A percentile compares a stretch with the other conserved stretches of the same genome.
phyloP scores from a whole-genome alignment of 2,888 invertebrate genomes.

The Diarsia brunnea region DNA sequence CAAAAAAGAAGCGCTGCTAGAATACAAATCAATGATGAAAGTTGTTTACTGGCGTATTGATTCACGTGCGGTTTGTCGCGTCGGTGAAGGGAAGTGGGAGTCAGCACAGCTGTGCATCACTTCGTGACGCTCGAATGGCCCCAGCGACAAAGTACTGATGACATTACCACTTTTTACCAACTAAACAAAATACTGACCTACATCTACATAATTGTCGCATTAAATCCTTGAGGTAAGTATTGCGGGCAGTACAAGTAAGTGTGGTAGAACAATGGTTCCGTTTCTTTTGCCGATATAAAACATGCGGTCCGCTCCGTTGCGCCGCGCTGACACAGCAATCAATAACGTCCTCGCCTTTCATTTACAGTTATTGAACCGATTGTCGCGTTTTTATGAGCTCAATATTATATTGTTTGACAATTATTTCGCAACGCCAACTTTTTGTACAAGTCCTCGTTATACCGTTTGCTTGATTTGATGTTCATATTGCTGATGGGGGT shows the following conservation, averaged over 20 bases:
- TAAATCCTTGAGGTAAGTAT: slow-evolving; percentile 54
- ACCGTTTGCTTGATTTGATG: not conserved
- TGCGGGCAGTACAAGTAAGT: slow-evolving; percentile 17
- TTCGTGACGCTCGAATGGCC: slow-evolving; percentile 25
- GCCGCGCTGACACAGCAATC: slow-evolving; percentile 53
- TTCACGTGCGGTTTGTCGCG: slow-evolving; percentile 10
- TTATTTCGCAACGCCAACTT: slow-evolving; percentile 29
- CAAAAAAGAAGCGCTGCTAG: slow-evolving; percentile 17
- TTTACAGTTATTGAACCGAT: slow-evolving; percentile 43
- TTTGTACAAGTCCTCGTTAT: not conserved
- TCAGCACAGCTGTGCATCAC: not conserved
- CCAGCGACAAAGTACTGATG: not conserved
- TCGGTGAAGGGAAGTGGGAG: not conserved
- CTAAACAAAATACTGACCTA: slow-evolving; percentile 55
- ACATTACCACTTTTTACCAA: slow-evolving; percentile 23
- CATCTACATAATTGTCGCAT: slow-evolving; percentile 40
- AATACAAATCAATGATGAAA: slow-evolving; percentile 51
- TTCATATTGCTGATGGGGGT: not conserved
- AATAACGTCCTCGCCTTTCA: slow-evolving; percentile 61
- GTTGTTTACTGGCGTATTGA: slow-evolving; percentile 41
- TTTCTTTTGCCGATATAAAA: slow-evolving; percentile 43
- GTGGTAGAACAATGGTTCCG: slow-evolving; percentile 32
- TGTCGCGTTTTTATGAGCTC: slow-evolving; percentile 29
- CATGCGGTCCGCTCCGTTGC: slow-evolving; percentile 33
- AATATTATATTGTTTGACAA: slow-evolving; percentile 22